These are phyloP conservation scores for Hololepta plana DNA, from an alignment of 2,888 invertebrate genomes.

Conservation along the genomic window DNA sequence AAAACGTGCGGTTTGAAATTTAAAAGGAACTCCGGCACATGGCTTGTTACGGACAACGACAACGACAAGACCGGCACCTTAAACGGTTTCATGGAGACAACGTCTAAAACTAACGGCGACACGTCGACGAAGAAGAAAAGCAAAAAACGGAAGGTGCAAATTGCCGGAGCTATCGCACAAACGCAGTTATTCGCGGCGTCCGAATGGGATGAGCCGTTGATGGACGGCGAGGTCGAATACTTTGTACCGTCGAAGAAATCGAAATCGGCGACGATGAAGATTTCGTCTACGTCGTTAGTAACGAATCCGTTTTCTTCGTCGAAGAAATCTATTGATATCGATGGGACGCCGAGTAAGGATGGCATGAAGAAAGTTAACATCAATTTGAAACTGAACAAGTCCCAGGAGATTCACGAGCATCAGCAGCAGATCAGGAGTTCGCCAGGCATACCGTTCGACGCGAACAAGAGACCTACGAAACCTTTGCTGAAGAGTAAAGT, in stretches of 20 bases:
- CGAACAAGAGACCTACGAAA: constrained; percentile 45
- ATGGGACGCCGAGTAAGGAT: constrained; percentile 10
- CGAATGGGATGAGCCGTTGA: constrained; percentile 27
- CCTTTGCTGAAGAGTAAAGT: constrained; percentile 53
- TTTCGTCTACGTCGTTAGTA: too few relatives aligned
- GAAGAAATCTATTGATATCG: too few relatives aligned
- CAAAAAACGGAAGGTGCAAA: constrained; percentile 1
- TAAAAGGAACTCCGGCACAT: constrained; percentile 21
- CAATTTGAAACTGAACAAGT: constrained; percentile 46
- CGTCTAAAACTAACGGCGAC: too few relatives aligned
- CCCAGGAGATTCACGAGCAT: constrained; percentile 57
- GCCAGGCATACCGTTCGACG: constrained; percentile 59
- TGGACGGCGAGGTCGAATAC: constrained; percentile 26
- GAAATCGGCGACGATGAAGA: constrained; percentile 6
- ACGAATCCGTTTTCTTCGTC: constrained; percentile 10
- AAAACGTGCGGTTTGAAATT: constrained; percentile 16
- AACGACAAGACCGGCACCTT: too few relatives aligned
- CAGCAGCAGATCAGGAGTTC: constrained; percentile 48
- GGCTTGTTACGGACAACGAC: constrained; percentile 17
- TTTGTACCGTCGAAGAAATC: constrained; percentile 18
- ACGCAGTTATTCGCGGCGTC: constrained; percentile 13
- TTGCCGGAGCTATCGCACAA: not conserved
- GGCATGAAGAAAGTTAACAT: constrained; percentile 54
- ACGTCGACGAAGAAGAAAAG: constrained; percentile 4
- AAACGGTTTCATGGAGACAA: too few relatives aligned